Percentiles rank a stretch among this genome's conserved stretches.
These are phyloP conservation scores for Acrocephalus arundinaceus DNA, from an alignment of 2,113 vertebrate genomes.

Conservation along the genomic window DNA sequence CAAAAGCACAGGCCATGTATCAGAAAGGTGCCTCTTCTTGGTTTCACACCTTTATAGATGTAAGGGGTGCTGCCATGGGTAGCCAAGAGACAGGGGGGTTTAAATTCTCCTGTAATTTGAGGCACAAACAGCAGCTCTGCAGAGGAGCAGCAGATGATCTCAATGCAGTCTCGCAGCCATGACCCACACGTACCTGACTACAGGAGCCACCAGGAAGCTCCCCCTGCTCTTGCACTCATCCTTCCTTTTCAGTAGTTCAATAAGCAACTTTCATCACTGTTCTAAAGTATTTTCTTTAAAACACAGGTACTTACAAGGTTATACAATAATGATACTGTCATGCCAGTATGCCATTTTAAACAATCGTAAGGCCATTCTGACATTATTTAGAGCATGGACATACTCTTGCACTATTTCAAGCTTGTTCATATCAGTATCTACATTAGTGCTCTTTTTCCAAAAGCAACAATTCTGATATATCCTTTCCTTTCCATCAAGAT, in stretches of 20 bases:
- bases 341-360: not conserved
- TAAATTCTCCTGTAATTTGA: not conserved
- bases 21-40: not conserved
- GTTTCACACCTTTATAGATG: not conserved
- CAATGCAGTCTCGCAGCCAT: accelerated
- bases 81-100: not conserved
- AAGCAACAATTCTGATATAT: not conserved
- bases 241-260: not conserved
- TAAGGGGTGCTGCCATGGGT: not conserved
- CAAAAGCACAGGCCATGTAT: not conserved
- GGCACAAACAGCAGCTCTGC: not conserved
- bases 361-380: not conserved
- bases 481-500: not conserved
- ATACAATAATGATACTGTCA: not conserved
- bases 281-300: not conserved
- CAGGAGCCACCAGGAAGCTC: not conserved
- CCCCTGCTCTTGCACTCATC: not conserved
- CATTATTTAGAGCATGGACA: not conserved
- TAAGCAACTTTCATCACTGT: not conserved
- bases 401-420: not conserved
- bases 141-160: not conserved
- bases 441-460: not conserved
- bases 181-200: not conserved
- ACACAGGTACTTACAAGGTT: not conserved
- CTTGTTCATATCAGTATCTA: not conserved